Evolutionary conservation across 23 tunicate genomes (phyloP), one percentile per base, ranked within the genome.

Genomic region (Corella eumyota): DNA sequence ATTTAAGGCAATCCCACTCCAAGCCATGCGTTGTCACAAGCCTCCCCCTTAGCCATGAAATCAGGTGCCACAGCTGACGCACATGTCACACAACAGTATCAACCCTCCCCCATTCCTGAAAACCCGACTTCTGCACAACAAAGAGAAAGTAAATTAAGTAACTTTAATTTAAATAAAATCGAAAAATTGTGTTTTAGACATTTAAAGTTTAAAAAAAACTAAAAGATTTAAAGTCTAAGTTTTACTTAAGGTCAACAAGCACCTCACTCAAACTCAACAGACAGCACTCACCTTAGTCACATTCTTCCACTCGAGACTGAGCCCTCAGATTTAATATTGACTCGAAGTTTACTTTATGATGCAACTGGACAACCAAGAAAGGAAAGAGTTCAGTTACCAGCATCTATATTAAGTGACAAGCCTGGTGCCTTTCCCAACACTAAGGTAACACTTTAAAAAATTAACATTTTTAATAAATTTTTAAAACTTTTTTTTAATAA

Each of bases 61-160:
- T 9, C 48, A 9, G 23, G 23, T 51, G 23, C 20, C 20, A 24
- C 20, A 51, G 11, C 23, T 6, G 57, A 51, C 5, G 20, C 6
- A 51, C 20, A 6, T 19, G 11, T 15, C 11, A 38, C 40, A 2
- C 68, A 62, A 62, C 92, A 75, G 64, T 63, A 68, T 15, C 94
- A 75, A 49, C 94, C 94, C 20, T 75, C 94, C 17, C 94, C 94
- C 22, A 84, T 84, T 32, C 94, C 94, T 19, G 94, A 84, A 52
- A 84, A 84, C 34, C 94, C 94, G 34, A 63, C 94, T 2, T 84
- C 94, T 24, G 94, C 94, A 19, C 78, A 84, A 37, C 36, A 38
- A 26, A 50, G 94, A 20, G 94, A 84, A 69, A 66, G 94, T 84
- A 73, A 52, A n/a, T n/a, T n/a, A n/a, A n/a, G n/a, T n/a, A n/a